These are phyloP conservation scores for Leucoraja ocellata DNA, from an alignment of 2,797 vertebrate species.

Conservation along the genomic window DNA sequence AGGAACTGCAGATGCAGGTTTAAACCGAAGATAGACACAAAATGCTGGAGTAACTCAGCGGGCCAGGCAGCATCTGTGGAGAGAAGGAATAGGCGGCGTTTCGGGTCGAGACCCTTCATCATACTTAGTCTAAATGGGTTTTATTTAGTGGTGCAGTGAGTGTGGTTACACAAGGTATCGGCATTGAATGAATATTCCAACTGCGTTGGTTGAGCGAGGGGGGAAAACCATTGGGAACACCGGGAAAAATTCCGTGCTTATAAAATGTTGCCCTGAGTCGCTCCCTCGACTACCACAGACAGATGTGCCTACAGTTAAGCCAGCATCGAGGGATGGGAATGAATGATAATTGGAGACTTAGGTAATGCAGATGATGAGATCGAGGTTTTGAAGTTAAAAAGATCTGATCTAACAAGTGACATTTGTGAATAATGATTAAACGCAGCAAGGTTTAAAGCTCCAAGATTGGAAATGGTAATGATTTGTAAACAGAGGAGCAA, in stretches of 20 bases:
- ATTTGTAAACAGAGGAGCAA: slow-evolving; percentile 23
- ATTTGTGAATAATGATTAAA: slow-evolving; percentile 20
- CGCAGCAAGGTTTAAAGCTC: background rate
- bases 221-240: no score
- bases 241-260: background rate
- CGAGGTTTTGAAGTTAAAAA: slow-evolving; percentile 17
- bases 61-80: no score
- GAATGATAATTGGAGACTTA: slow-evolving; percentile 13
- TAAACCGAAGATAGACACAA: no score
- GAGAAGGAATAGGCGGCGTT: no score
- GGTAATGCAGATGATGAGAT: background rate
- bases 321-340: background rate
- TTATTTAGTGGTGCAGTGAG: background rate
- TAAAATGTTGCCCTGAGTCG: background rate
- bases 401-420: slow-evolving; percentile 22
- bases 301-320: background rate
- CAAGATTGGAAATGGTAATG: slow-evolving; percentile 18
- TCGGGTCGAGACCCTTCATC: no score
- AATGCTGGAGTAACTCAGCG: no score
- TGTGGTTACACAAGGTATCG: background rate
- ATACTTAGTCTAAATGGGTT: background rate
- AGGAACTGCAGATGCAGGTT: no score
- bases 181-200: background rate
- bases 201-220: background rate
- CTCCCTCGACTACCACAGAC: background rate